These are phyloP conservation scores for Lytechinus variegatus DNA, from an alignment of 35 echinoderm and acorn worm species.

Conservation along the genomic window DNA sequence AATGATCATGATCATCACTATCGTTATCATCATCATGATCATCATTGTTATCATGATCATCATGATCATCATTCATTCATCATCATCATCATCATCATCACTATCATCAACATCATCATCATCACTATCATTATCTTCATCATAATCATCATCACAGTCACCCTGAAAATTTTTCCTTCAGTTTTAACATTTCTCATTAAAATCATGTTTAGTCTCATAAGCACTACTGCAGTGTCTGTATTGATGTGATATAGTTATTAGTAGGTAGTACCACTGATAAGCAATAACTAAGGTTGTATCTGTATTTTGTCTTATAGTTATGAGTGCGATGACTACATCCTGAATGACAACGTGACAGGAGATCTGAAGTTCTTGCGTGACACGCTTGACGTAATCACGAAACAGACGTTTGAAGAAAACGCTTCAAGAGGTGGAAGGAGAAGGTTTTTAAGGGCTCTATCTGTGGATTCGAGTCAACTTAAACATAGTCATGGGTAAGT, in stretches of 20 bases:
- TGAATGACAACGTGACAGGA: slow-evolving; percentile 90
- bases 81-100: too few species aligned
- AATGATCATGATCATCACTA: not conserved
- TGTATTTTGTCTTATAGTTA: slow-evolving; percentile 64
- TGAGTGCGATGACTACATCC: slow-evolving; percentile 91
- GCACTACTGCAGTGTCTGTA: too few species aligned
- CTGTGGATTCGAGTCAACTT: slow-evolving; percentile 72
- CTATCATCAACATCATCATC: too few species aligned
- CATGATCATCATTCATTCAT: not conserved
- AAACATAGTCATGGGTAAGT: slow-evolving; percentile 55
- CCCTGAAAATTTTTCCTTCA: not conserved
- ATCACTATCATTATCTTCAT: too few species aligned
- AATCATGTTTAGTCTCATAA: not conserved
- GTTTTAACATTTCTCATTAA: not conserved
- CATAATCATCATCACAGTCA: too few species aligned
- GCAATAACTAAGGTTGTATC: not conserved
- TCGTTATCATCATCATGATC: not conserved
- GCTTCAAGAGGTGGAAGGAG: slow-evolving; percentile 75
- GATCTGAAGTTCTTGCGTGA: slow-evolving; percentile 87
- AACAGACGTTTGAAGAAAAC: slow-evolving; percentile 90
- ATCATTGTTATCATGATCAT: not conserved
- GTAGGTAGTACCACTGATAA: too few species aligned
- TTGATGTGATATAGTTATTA: too few species aligned
- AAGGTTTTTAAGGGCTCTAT: slow-evolving; percentile 81
- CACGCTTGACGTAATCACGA: slow-evolving; percentile 91